Conservation (phyloP, 2,797 vertebrate genomes). For the Sciurus carolinensis region DNA sequence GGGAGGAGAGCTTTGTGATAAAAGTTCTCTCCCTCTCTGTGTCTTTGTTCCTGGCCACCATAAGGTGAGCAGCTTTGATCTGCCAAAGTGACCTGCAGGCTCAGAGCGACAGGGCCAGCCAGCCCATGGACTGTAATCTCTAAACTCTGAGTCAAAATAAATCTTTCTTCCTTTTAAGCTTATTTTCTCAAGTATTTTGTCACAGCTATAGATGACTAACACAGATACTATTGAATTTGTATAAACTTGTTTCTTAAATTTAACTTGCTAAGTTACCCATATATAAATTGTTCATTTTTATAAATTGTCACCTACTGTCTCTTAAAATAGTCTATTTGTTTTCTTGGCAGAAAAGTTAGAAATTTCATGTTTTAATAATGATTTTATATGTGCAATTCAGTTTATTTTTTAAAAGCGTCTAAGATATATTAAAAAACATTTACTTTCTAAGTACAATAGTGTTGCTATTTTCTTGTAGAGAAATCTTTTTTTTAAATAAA, state of each 20-base stretch:
- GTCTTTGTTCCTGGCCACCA: neutral
- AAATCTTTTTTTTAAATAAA: constrained; percentile 28
- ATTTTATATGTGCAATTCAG: neutral
- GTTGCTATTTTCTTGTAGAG: neutral
- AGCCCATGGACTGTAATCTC: too few relatives aligned
- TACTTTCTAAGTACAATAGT: neutral
- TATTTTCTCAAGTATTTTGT: too few relatives aligned
- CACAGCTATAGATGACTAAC: too few relatives aligned
- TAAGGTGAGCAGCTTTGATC: neutral
- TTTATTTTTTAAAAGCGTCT: neutral
- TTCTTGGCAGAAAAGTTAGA: constrained; percentile 3
- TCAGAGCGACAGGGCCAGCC: neutral
- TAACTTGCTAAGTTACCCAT: constrained; percentile 44
- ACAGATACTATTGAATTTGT: constrained; percentile 3
- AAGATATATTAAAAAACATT: too few relatives aligned
- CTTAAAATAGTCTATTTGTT: constrained; percentile 23
- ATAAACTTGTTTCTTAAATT: constrained; percentile 7
- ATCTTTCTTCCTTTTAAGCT: too few relatives aligned
- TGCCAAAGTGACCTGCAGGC: too few relatives aligned
- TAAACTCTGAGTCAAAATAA: too few relatives aligned
- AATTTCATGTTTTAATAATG: constrained; percentile 24
- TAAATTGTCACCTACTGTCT: constrained; percentile 31
- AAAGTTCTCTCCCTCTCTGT: neutral
- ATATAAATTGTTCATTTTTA: constrained; percentile 25
- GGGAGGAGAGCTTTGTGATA: neutral